Conservation (phyloP, 1,140 invertebrate genomes). For the Globodera rostochiensis region DNA sequence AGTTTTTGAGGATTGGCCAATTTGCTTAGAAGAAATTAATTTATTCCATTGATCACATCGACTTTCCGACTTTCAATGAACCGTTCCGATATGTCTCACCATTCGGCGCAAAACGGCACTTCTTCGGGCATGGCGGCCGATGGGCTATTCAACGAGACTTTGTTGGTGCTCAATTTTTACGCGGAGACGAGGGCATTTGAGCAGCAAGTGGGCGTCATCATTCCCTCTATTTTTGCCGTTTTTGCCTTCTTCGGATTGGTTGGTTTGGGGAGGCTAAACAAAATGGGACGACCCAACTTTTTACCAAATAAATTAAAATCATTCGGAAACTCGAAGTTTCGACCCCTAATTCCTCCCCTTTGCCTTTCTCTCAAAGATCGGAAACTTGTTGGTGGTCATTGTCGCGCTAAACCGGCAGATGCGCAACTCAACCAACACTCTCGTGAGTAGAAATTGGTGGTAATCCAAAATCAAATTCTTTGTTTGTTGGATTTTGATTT, state of each 20-base stretch:
- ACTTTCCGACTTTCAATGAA: too few species aligned
- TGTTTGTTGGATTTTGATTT: background rate
- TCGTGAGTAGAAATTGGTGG: constrained; percentile 50
- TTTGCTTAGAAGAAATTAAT: background rate
- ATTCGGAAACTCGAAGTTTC: too few species aligned
- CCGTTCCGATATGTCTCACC: too few species aligned
- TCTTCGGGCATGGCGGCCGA: background rate
- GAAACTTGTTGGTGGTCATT: constrained; percentile 59
- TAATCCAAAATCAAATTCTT: background rate
- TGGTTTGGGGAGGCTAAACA: background rate
- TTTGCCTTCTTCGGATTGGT: constrained; percentile 57
- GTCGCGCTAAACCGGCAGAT: constrained; percentile 62
- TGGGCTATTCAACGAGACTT: constrained; percentile 3
- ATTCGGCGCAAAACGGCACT: background rate
- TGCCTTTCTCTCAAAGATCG: constrained; percentile 23
- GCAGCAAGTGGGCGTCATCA: constrained; percentile 55
- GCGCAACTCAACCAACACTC: constrained; percentile 61
- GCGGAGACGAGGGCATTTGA: constrained; percentile 58
- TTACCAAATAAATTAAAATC: too few species aligned
- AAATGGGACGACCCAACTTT: too few species aligned
- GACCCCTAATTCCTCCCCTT: background rate
- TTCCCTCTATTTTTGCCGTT: constrained; percentile 57
- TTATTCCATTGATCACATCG: background rate
- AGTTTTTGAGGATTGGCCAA: too few species aligned
- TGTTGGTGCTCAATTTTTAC: constrained; percentile 53